Base-by-base conservation (phyloP, 2,888 invertebrate genomes). In the Dasysyrphus tricinctus region DNA sequence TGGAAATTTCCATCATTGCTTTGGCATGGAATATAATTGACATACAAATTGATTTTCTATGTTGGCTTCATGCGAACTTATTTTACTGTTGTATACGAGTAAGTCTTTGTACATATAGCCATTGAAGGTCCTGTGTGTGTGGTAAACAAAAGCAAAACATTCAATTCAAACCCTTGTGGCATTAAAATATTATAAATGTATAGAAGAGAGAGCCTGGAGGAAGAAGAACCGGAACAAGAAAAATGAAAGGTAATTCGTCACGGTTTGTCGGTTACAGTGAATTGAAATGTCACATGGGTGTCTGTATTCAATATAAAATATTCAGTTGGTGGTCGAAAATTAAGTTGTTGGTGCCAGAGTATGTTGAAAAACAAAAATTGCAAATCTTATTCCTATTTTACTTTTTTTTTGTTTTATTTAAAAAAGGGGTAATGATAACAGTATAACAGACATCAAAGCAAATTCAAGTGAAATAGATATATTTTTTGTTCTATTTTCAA, bases 21-120 rank as follows among this genome's bases (percentile, higher is more conserved):
- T 81, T 86, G 81, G 74, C 82, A 82, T 75, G 78, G 82, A 78
- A 67, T 79, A 86, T 86, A 86, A 86, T 86, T 86, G 86, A 86
- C 74, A 86, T 86, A 86, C 82, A 82, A 86, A 86, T 86, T 86
- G 86, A 86, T 86, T 86, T 82, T 86, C 82, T 78, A 74, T 81
- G 82, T 86, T 85, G 73, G 80, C 81, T 85, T 77, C 85, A 81
- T 78, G 76, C 77, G 74, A 73, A 70, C 59, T 73, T 77, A 73
- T 72, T 78, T 56, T 56, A 42, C 80, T 80, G 75, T 56, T 61
- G n/a, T 73, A 24, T 29, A 49, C 37, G n/a, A 72, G 44, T 11
- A 12, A 14, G 59, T 19, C 39, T 37, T 56, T 72, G 44, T 57
- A 32, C 24, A 34, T 57, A 70, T 69, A 24, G 24, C 63, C 57